Base-by-base conservation (phyloP, 2,797 vertebrate species). In the Rousettus madagascariensis region DNA sequence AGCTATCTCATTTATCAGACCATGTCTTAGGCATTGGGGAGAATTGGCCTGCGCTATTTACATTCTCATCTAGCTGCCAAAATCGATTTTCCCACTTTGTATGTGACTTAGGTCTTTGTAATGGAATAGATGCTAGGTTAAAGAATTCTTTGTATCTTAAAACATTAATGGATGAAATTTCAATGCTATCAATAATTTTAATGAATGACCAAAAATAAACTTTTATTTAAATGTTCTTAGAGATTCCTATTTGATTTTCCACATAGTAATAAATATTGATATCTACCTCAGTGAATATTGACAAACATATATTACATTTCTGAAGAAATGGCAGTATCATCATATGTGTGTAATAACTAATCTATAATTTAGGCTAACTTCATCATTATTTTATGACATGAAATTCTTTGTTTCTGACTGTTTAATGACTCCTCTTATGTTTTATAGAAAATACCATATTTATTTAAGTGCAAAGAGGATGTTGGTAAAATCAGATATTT, bases 51-150 rank as follows among this genome's bases (percentile, higher is more conserved):
- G 5, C 51, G 12, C 10, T 69, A 6, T 41, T 82, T 72, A 74
- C 26, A 46, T 91, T 91, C 68, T 74, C 33, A 1, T 74, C 24
- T 30, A 36, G 13, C 28, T 75, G 68, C 51, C 77, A 83, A 38
- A 53, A 86, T 79, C 71, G 72, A 94, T 95, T 95, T 96, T 77
- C 53, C 71, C 38, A 33, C 61, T 90, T 77, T 66, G 13, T 65
- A 1, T 89, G n/a, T 78, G 74, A 95, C 13, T 86, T 77, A 61
- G 71, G 38, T 59, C 80, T 83, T 92, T 92, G 49, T 88, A 30
- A 57, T 93, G 49, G 16, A 72, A 38, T 51, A 55, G 36, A 85
- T 26, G 69, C 7, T 68, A 82, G 16, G 30, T 59, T 93, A 80
- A 92, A 90, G 43, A 84, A n/a, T 63, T 53, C 3, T 53, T 94